A percentile compares a stretch with the other conserved stretches of the same genome.
These are phyloP conservation scores for Rotaria socialis DNA, from an alignment of 2,888 invertebrate species.

Conservation along the genomic window DNA sequence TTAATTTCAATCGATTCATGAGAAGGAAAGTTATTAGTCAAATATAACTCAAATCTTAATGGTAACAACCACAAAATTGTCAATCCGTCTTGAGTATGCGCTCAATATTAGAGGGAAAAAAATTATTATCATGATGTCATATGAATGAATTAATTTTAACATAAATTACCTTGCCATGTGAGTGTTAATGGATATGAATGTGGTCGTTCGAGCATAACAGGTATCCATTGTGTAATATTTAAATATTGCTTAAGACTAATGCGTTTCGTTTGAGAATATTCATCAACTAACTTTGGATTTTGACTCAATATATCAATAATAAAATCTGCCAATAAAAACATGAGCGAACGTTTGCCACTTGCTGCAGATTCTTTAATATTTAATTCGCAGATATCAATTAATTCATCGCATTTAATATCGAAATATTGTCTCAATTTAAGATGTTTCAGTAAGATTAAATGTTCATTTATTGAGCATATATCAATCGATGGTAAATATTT, in stretches of 20 bases:
- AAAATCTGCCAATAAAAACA: slow-evolving; percentile 40
- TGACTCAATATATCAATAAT: slow-evolving; percentile 40
- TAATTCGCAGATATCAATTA: slow-evolving; percentile 45
- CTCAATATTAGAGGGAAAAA: no score
- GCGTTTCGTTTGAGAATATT: slow-evolving; percentile 44
- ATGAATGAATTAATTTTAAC: no score
- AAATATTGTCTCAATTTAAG: slow-evolving; percentile 38
- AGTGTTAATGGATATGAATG: slow-evolving; percentile 43
- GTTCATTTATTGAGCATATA: slow-evolving; percentile 29
- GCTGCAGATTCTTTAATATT: slow-evolving; percentile 28
- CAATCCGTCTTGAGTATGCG: no score
- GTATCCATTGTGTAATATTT: slow-evolving; percentile 43
- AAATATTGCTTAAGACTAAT: slow-evolving; percentile 42
- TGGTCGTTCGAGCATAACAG: slow-evolving; percentile 42
- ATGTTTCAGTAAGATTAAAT: slow-evolving; percentile 33
- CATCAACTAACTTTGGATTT: slow-evolving; percentile 24
- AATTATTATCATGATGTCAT: no score
- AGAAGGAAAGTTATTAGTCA: no score
- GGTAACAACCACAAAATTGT: no score
- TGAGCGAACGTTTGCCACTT: neutral
- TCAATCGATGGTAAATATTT: slow-evolving; percentile 40
- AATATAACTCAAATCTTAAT: no score
- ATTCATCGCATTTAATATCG: slow-evolving; percentile 45
- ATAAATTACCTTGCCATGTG: slow-evolving; percentile 40
- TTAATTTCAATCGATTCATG: no score